phyloP scores from a whole-genome alignment of 2,888 invertebrate species.

The Podabrus alpinus region DNA sequence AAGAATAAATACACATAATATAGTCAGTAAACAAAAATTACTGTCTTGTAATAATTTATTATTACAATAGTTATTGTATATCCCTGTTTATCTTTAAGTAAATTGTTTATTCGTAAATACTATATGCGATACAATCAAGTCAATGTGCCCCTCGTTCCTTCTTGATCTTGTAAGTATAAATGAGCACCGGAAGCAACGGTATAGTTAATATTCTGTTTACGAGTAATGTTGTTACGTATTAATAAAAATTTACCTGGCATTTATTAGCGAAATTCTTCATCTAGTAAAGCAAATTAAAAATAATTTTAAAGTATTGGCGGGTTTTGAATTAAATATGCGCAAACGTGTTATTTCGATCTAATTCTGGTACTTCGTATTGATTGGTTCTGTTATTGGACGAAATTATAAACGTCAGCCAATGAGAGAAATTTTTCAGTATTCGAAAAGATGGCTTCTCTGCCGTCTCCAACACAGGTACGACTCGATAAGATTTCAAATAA shows the following conservation, averaged over 20 bases:
- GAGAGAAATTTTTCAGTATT: slow-evolving; percentile 47
- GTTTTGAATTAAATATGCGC: neutral
- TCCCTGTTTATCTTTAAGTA: no score
- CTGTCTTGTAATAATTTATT: no score
- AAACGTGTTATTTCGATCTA: neutral
- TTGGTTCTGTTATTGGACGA: slow-evolving; percentile 46
- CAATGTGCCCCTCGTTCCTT: no score
- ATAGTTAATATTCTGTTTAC: neutral
- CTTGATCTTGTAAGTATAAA: no score
- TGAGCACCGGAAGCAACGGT: neutral
- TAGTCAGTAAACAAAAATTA: no score
- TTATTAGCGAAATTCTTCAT: neutral
- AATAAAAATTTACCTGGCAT: neutral
- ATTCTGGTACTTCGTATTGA: slow-evolving; percentile 43
- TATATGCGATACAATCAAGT: no score
- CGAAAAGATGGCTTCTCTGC: slow-evolving; percentile 82
- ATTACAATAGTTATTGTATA: no score
- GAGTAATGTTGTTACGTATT: neutral
- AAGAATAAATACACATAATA: no score
- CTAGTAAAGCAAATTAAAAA: neutral
- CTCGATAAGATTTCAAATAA: slow-evolving; percentile 43
- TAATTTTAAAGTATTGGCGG: neutral
- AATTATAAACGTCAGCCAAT: slow-evolving; percentile 44
- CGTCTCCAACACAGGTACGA: slow-evolving; percentile 82
- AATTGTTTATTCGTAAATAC: no score